phyloP scores from a whole-genome alignment of 2,797 vertebrate genomes.

The Phoxinus dragarum region DNA sequence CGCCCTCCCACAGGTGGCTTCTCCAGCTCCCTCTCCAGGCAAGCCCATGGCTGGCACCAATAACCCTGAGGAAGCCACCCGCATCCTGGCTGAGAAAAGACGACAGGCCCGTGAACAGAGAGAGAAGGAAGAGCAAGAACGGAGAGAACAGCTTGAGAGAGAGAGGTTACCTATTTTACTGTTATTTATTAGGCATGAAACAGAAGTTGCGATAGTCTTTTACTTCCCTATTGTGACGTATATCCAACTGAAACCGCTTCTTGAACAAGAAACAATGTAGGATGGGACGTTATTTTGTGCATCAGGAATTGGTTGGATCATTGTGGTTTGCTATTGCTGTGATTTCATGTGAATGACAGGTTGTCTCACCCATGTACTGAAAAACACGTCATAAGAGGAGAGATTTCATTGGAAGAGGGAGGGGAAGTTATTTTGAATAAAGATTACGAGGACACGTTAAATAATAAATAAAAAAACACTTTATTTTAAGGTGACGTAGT shows the following conservation, averaged over 20 bases:
- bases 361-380: not conserved
- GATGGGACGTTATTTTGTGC: not conserved
- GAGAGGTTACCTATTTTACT: conserved; percentile 80
- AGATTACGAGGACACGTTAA: not conserved
- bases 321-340: not conserved
- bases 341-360: not conserved
- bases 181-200: not conserved
- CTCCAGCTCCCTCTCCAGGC: conserved; percentile 74
- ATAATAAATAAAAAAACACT: not conserved
- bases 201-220: not conserved
- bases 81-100: conserved; percentile 90
- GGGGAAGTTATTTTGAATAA: not conserved
- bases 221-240: not conserved
- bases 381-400: too few species aligned
- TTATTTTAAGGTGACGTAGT: too few species aligned
- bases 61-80: conserved; percentile 88
- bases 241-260: not conserved
- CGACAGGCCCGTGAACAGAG: conserved; percentile 92
- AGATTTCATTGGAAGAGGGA: not conserved
- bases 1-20: conserved; percentile 39
- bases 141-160: conserved; percentile 85
- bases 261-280: not conserved
- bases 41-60: conserved; percentile 92
- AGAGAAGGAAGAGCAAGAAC: conserved; percentile 89
- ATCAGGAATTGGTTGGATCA: not conserved